phyloP scores from a whole-genome alignment of 1,140 invertebrate genomes.

The Drosophila mojavensis region DNA sequence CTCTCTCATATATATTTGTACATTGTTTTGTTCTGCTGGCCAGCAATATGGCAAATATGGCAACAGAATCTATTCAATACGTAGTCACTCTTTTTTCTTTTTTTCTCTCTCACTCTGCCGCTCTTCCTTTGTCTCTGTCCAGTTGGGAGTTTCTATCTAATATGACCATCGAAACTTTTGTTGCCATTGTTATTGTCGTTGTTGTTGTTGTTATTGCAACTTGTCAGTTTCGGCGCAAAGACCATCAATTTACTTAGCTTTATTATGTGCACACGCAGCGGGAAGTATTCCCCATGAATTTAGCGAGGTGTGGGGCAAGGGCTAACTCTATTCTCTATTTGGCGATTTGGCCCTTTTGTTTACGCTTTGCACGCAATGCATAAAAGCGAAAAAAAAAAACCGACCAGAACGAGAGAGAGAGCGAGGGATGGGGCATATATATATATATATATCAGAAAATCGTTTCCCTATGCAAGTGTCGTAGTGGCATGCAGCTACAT shows the following conservation, averaged over 20 bases:
- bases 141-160: slow-evolving; percentile 38
- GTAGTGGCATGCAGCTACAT: slow-evolving; percentile 11
- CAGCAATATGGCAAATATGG: slow-evolving; percentile 49
- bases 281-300: slow-evolving; percentile 18
- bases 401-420: neutral
- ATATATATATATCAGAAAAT: slow-evolving; percentile 35
- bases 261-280: slow-evolving; percentile 80
- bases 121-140: slow-evolving; percentile 10
- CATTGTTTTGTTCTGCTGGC: slow-evolving; percentile 6
- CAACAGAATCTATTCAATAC: slow-evolving; percentile 17
- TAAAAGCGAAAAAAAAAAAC: slow-evolving; percentile 25
- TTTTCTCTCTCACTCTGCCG: neutral
- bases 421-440: neutral
- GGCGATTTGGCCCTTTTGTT: slow-evolving; percentile 52
- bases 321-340: slow-evolving; percentile 27
- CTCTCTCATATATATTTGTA: neutral
- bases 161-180: slow-evolving; percentile 71
- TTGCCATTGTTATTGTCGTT: slow-evolving; percentile 15
- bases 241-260: slow-evolving; percentile 82
- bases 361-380: slow-evolving; percentile 77
- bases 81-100: neutral
- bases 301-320: neutral
- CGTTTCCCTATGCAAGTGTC: slow-evolving; percentile 67
- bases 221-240: slow-evolving; percentile 80
- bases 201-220: slow-evolving; percentile 59